These are phyloP conservation scores for Chelon auratus DNA, from an alignment of 2,797 vertebrate genomes.

Conservation along the genomic window DNA sequence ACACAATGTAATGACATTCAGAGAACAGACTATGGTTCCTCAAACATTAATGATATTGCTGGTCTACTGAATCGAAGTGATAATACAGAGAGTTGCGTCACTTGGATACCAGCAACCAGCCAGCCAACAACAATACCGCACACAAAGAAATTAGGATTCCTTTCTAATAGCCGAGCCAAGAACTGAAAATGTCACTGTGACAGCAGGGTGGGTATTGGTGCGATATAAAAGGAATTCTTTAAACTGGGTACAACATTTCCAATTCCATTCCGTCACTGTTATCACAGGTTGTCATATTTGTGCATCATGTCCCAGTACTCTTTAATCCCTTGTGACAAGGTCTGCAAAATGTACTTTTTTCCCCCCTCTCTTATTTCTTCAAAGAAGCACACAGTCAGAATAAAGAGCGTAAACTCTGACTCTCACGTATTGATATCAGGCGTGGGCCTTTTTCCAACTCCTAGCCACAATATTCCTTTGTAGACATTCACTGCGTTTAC, in stretches of 20 bases:
- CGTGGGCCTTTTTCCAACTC: conserved; percentile 11
- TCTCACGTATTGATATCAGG: conserved; percentile 44
- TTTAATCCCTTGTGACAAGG: conserved; percentile 76
- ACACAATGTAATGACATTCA: no score
- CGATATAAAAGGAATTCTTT: conserved; percentile 61
- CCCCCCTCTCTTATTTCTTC: conserved; percentile 58
- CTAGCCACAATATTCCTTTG: conserved; percentile 14
- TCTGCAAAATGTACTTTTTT: conserved; percentile 63
- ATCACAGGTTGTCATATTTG: conserved; percentile 76
- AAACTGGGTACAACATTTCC: conserved; percentile 68
- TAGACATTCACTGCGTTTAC: no score
- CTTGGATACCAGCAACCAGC: conserved; percentile 23
- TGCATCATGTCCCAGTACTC: conserved; percentile 67
- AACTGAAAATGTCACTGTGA: conserved; percentile 60
- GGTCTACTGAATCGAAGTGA: background rate
- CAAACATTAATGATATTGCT: background rate
- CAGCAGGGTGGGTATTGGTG: conserved; percentile 59
- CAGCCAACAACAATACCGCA: conserved; percentile 30
- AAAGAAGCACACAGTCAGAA: conserved; percentile 47
- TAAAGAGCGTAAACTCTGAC: conserved; percentile 52
- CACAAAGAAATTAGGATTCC: conserved; percentile 26
- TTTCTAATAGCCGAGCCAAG: conserved; percentile 40
- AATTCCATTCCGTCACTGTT: conserved; percentile 74
- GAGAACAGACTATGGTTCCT: background rate
- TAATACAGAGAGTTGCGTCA: conserved; percentile 8